phyloP scores from a whole-genome alignment of 2,888 invertebrate species.

The Archips xylosteana region DNA sequence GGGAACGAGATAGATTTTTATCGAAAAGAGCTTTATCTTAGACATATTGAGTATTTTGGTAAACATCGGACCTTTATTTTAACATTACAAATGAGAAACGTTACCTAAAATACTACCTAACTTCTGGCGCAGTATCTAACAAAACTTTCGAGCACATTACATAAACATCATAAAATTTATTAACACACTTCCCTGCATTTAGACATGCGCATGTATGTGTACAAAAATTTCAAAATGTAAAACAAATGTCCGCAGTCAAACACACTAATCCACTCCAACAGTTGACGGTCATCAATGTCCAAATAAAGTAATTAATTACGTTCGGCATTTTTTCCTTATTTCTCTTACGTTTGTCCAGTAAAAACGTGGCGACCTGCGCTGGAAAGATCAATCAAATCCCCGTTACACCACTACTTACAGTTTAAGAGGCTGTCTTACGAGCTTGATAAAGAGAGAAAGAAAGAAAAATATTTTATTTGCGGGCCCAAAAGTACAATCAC shows the following conservation, averaged over 20 bases:
- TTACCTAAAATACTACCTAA: neutral
- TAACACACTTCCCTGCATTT: too few relatives aligned
- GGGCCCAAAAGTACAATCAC: too few relatives aligned
- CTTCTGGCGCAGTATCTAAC: too few relatives aligned
- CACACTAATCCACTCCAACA: slow-evolving; percentile 78
- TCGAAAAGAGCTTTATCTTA: slow-evolving; percentile 44
- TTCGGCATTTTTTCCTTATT: slow-evolving; percentile 76
- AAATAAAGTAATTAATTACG: slow-evolving; percentile 85
- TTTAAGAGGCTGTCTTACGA: slow-evolving; percentile 70
- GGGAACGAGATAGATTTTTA: slow-evolving; percentile 52
- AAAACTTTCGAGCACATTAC: neutral
- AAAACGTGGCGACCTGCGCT: slow-evolving; percentile 71
- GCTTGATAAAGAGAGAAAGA: slow-evolving; percentile 42
- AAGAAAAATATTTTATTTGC: too few relatives aligned
- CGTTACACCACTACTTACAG: slow-evolving; percentile 70
- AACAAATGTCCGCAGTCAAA: slow-evolving; percentile 51
- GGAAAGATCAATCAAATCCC: slow-evolving; percentile 82
- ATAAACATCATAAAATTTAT: neutral
- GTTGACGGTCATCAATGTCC: slow-evolving; percentile 83
- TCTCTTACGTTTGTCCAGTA: slow-evolving; percentile 73
- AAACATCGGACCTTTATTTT: neutral
- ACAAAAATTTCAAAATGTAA: neutral
- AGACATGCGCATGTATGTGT: neutral
- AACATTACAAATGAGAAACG: neutral
- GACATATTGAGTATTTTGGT: neutral